Evolutionary conservation across 2,888 invertebrate species (phyloP).

Genomic region (Pyrochroa serraticornis): DNA sequence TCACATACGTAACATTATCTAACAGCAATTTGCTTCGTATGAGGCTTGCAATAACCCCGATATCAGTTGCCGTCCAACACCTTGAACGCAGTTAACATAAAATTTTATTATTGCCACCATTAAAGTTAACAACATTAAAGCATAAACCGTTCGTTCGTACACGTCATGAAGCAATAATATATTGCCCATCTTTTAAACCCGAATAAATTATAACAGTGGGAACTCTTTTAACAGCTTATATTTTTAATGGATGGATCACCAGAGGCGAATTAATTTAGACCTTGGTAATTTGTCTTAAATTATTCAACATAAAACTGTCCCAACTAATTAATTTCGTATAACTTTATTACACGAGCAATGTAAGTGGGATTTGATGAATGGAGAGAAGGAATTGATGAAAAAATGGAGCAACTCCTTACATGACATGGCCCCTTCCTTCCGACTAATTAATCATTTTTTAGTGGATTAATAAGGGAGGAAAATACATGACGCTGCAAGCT

Average conservation of each 20-base stretch:
- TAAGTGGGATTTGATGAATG: slow-evolving; percentile 7
- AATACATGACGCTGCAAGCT: no score
- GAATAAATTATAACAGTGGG: slow-evolving; percentile 30
- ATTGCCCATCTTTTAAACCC: slow-evolving; percentile 5
- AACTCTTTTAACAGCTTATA: slow-evolving; percentile 29
- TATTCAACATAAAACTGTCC: slow-evolving; percentile 28
- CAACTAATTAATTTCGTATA: slow-evolving; percentile 25
- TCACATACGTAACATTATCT: slow-evolving; percentile 19
- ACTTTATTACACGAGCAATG: slow-evolving; percentile 18
- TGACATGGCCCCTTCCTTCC: slow-evolving; percentile 1
- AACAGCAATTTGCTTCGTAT: slow-evolving; percentile 14
- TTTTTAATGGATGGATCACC: slow-evolving; percentile 30
- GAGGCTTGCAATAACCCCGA: slow-evolving; percentile 21
- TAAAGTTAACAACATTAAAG: slow-evolving; percentile 14
- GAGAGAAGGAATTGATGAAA: slow-evolving; percentile 5
- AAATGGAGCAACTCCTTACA: no score
- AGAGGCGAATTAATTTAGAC: slow-evolving; percentile 28
- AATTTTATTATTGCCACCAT: slow-evolving; percentile 26
- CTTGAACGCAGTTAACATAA: slow-evolving; percentile 18
- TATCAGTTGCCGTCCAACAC: slow-evolving; percentile 17
- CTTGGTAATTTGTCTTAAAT: slow-evolving; percentile 26
- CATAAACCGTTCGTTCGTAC: slow-evolving; percentile 2
- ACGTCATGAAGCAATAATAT: slow-evolving; percentile 17
- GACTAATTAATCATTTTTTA: not conserved
- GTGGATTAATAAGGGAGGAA: no score